Evolutionary conservation across 2,888 invertebrate species (phyloP).

Genomic region (Trachelus iudaicus): DNA sequence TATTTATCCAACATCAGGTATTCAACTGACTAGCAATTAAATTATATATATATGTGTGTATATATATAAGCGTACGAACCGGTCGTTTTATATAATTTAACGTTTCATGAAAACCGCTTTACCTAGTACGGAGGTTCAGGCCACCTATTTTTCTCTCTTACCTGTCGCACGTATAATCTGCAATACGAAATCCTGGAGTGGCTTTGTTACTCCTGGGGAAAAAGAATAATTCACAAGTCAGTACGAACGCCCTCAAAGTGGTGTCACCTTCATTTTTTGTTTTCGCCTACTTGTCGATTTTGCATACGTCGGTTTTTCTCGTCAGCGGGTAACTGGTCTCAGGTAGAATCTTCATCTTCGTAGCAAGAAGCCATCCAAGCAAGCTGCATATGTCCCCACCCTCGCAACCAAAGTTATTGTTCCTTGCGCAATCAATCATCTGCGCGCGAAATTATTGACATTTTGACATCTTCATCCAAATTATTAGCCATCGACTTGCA

Average conservation of each 20-base stretch:
- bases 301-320: constrained; percentile 67
- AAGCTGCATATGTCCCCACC: constrained; percentile 87
- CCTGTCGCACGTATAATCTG: constrained; percentile 73
- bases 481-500: neutral
- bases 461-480: neutral
- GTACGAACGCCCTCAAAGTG: neutral
- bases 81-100: neutral
- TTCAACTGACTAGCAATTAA: neutral
- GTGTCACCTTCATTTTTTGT: neutral
- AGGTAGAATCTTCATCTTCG: constrained; percentile 69
- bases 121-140: neutral
- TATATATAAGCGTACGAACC: neutral
- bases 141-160: constrained; percentile 60
- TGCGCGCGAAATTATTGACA: constrained; percentile 50
- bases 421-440: constrained; percentile 83
- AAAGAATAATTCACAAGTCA: constrained; percentile 17
- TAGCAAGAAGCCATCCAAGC: constrained; percentile 76
- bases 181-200: constrained; percentile 40
- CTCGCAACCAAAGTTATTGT: constrained; percentile 79
- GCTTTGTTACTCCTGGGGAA: constrained; percentile 46
- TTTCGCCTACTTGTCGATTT: constrained; percentile 59
- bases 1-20: neutral
- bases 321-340: constrained; percentile 75
- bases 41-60: neutral
- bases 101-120: neutral